phyloP scores from a whole-genome alignment of 2,888 invertebrate genomes.

The Eubasilissa splendida region DNA sequence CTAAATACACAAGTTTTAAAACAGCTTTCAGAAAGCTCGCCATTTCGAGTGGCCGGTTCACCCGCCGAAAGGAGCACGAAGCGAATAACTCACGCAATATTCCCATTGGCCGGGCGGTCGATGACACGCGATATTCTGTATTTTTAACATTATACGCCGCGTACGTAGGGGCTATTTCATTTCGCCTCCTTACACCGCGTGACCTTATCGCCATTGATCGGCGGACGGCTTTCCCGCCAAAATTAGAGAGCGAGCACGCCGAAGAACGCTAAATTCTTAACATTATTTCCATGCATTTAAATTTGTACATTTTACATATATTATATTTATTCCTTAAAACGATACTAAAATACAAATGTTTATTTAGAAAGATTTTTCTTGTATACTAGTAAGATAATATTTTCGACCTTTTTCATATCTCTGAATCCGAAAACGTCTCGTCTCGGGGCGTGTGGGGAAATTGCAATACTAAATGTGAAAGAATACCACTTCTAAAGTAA shows the following conservation, averaged over 20 bases:
- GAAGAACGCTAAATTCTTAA: no score
- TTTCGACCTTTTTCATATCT: no score
- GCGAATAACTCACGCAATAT: conserved; percentile 21
- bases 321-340: no score
- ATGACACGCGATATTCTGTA: conserved; percentile 10
- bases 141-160: conserved; percentile 19
- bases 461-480: no score
- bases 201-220: conserved; percentile 20
- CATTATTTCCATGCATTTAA: no score
- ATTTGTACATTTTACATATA: no score
- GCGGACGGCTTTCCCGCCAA: background rate
- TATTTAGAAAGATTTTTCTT: no score
- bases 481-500: no score
- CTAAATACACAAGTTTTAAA: background rate
- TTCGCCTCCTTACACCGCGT: background rate
- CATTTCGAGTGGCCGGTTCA: background rate
- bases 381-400: no score
- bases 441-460: no score
- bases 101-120: background rate
- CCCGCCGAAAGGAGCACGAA: background rate
- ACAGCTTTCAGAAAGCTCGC: background rate
- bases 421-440: no score
- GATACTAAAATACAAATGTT: no score
- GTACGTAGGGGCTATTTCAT: conserved; percentile 6
- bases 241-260: background rate